Percentiles rank a stretch among this genome's conserved stretches.
phyloP scores from a whole-genome alignment of 2,797 vertebrate species.

The Cyclura pinguis region DNA sequence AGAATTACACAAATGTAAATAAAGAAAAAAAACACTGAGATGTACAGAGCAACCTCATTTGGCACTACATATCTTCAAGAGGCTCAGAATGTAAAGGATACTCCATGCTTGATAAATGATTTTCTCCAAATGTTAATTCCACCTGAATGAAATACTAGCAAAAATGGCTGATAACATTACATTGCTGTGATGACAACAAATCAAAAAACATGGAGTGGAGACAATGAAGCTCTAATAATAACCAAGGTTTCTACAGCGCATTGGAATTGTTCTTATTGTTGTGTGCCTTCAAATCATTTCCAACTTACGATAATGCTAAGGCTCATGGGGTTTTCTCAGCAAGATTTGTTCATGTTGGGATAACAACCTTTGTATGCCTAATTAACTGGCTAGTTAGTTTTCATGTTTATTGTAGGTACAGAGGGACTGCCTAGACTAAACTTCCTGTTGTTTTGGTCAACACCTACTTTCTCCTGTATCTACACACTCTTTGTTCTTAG shows the following conservation, averaged over 20 bases:
- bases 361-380: too few relatives aligned
- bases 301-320: too few relatives aligned
- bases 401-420: too few relatives aligned
- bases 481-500: too few relatives aligned
- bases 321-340: too few relatives aligned
- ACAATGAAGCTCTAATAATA: neutral
- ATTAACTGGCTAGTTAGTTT: too few relatives aligned
- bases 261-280: neutral
- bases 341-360: too few relatives aligned
- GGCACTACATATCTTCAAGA: neutral
- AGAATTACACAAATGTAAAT: neutral
- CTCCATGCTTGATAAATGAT: neutral
- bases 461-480: too few relatives aligned
- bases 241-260: neutral
- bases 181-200: neutral
- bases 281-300: too few relatives aligned
- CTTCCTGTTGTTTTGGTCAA: too few relatives aligned
- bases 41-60: neutral
- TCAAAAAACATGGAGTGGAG: neutral
- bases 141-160: neutral
- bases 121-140: neutral
- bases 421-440: too few relatives aligned
- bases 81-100: neutral
- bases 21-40: neutral
- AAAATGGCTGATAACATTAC: neutral